Base-by-base conservation (phyloP, 2,797 vertebrate genomes). In the Clarias platycephalus region DNA sequence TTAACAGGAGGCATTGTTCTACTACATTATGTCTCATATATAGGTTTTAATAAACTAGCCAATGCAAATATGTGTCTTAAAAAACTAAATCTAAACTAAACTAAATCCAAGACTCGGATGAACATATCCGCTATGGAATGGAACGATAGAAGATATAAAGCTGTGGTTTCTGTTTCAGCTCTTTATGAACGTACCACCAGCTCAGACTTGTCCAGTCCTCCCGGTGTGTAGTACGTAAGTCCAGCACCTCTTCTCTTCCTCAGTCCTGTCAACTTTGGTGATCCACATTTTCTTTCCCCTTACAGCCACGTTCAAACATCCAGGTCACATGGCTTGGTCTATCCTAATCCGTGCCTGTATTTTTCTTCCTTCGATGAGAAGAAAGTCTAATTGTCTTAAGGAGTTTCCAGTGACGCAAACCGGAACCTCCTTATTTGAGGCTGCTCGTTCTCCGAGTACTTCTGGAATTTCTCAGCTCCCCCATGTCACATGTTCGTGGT, bases 1-100 rank as follows among this genome's bases (percentile, higher is more conserved):
- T 72, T 82, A 88, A 89, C 80, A 84, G 76, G 67, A 86, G 78
- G 28, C 85, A 85, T 89, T 88, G 86, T 90, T 86, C 80, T 77
- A 75, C 15, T 60, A 1, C 58, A 12, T 1, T 53, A 57, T 62
- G 37, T 37, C 57, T 57, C 66, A 49, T 40, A 49, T 70, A 44
- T 18, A 66, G 8, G 63, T 84, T 86, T 31, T 16, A 86, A 12
- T 66, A 79, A 81, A 79, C 68, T 66, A 62, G 9, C 67, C 18
- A 24, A 16, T 53, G 10, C 12, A 1, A 53, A 53, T 3, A 12
- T 49, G 10, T 49, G 44, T 49, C 10, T 49, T 49, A 13, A 53
- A 53, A 44, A 44, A 9, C 40, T 44, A 37, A 76, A 22, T 22
- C 34, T 8, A 1, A 64, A 77, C 37, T 40, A 0, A 24, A 44